phyloP scores from a whole-genome alignment of 2,888 invertebrate species.

The Platycheirus albimanus region DNA sequence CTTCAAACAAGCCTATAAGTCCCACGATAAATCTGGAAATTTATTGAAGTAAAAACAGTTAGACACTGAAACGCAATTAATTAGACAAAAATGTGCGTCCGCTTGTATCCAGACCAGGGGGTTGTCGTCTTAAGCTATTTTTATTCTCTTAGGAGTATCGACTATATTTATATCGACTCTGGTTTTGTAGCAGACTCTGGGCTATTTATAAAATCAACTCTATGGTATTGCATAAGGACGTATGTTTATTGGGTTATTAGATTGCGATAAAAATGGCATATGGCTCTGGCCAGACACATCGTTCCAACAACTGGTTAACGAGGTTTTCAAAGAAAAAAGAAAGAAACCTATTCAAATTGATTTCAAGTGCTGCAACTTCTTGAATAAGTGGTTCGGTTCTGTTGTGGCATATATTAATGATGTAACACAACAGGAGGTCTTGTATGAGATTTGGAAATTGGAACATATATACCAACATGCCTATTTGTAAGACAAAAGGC shows the following conservation, averaged over 20 bases:
- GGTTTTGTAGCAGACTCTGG: not conserved
- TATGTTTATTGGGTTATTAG: conserved; percentile 54
- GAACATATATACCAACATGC: conserved; percentile 3
- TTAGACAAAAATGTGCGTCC: conserved; percentile 63
- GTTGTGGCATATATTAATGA: conserved; percentile 42
- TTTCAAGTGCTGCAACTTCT: conserved; percentile 50
- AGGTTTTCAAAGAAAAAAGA: conserved; percentile 7
- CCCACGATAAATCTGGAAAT: conserved; percentile 40
- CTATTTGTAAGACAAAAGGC: not conserved
- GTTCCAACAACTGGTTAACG: conserved; percentile 33
- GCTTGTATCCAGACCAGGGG: conserved; percentile 23
- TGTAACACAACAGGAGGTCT: conserved; percentile 43
- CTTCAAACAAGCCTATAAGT: conserved; percentile 38
- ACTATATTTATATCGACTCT: not conserved
- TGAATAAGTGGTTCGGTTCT: conserved; percentile 41
- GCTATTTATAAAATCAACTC: conserved; percentile 65
- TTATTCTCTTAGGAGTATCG: conserved; percentile 7
- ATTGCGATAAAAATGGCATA: conserved; percentile 55
- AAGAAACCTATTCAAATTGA: conserved; percentile 29
- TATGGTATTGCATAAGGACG: conserved; percentile 64
- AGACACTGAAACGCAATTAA: conserved; percentile 67
- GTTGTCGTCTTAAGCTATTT: conserved; percentile 45
- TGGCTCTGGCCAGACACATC: conserved; percentile 37
- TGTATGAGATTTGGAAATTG: conserved; percentile 21
- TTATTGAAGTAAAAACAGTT: conserved; percentile 55